Base-by-base conservation (phyloP, 2,797 vertebrate genomes). In the Aldrovandia affinis region DNA sequence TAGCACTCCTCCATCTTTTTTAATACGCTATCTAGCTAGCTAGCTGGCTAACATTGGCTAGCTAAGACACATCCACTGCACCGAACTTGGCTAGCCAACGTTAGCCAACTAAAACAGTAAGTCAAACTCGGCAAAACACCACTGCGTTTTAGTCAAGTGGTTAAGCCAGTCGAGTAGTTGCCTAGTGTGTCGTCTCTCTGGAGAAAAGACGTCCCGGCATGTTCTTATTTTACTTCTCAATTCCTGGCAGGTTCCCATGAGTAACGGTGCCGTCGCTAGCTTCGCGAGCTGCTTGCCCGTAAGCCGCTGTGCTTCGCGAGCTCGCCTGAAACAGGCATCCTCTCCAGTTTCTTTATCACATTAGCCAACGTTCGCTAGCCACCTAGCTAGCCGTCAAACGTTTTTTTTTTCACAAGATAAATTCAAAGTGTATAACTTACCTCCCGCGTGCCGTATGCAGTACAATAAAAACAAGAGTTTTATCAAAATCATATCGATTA, bases 381-480 rank as follows among this genome's bases (percentile, higher is more conserved):
- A 42, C 39, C 39, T 77, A 28, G 42, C 42, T 77, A 42, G 36
- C 42, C 20, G 33, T 77, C 73, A 77, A 77, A n/a, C 73, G 47
- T n/a, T 77, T 77, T 59, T 33, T 2, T 15, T 54, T n/a, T n/a
- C n/a, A 12, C 39, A 39, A 59, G 47, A 39, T 9, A 9, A 59
- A 42, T 54, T 7, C 25, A 39, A 39, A 33, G 4, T 9, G 65
- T n/a, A 22, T 15, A 47, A 81, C 86, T 87, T 77, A 87, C 86
- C 86, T 85, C 83, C 81, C 30, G 65, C 44, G 55, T 59, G 59
- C 55, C 79, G 36, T 22, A 75, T 50, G 61, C 80, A 86, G 77
- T 68, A 84, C 25, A 87, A 63, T 73, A 83, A 86, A 73, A 87
- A 52, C 30, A 81, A 55, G 59, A 88, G 65, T 81, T 83, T 81